A percentile compares a stretch with the other conserved stretches of the same genome.
Evolutionary conservation across 2,113 vertebrate species (phyloP).

Genomic region (Lamprologus sp.): DNA sequence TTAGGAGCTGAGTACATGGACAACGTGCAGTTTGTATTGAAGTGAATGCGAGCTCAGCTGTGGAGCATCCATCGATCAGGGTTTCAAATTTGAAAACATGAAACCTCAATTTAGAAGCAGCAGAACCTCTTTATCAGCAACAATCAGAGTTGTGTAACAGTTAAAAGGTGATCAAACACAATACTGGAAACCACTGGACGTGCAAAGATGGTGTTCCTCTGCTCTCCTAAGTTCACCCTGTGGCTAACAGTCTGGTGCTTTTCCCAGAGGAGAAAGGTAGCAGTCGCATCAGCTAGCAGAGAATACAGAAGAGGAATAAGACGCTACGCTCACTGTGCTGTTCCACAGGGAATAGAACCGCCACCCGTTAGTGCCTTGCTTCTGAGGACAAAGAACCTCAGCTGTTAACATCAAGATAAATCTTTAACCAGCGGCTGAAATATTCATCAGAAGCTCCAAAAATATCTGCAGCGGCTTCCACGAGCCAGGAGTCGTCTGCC

Average conservation of each 20-base stretch:
- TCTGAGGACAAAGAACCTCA: background rate
- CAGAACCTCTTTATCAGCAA: background rate
- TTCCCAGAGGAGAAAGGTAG: background rate
- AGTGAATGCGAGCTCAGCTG: background rate
- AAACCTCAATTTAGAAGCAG: background rate
- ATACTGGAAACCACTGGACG: background rate
- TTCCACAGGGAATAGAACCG: background rate
- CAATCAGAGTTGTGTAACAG: background rate
- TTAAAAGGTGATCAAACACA: accelerated
- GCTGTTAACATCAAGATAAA: background rate
- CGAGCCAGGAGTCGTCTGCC: background rate
- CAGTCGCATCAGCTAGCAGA: background rate
- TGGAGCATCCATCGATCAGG: accelerated
- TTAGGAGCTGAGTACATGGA: background rate
- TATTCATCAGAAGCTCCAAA: background rate
- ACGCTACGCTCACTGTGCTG: accelerated
- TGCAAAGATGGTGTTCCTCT: background rate
- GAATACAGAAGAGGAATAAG: background rate
- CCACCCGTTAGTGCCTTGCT: background rate
- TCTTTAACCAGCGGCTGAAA: background rate
- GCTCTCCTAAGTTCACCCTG: background rate
- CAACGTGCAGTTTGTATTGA: accelerated
- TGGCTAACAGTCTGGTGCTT: background rate
- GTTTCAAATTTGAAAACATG: background rate
- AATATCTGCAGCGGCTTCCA: background rate